Conservation (phyloP, 1,140 invertebrate genomes). For the Drosophila watanabei region DNA sequence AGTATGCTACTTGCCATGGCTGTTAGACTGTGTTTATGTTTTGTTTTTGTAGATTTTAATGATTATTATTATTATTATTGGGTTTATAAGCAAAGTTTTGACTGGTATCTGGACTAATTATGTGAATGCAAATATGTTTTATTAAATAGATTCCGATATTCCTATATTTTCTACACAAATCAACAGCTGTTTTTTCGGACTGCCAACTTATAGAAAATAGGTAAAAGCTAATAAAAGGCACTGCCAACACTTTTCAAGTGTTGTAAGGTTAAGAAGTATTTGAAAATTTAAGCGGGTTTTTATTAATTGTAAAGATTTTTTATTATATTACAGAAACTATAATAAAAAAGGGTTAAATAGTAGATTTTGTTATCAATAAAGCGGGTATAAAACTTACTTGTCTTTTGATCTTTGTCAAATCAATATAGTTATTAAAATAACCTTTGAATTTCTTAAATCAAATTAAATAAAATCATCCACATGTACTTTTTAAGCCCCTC, state of each 20-base stretch:
- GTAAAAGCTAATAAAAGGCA: neutral
- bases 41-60: neutral
- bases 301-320: neutral
- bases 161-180: neutral
- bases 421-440: neutral
- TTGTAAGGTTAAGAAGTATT: neutral
- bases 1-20: conserved; percentile 38
- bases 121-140: neutral
- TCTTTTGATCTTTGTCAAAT: neutral
- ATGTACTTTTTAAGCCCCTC: neutral
- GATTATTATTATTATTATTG: too few relatives aligned
- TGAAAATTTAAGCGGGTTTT: neutral
- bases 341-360: neutral
- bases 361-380: neutral
- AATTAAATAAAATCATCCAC: neutral
- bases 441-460: neutral
- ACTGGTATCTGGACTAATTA: neutral
- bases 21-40: neutral
- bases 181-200: conserved; percentile 5
- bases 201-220: neutral
- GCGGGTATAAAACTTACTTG: neutral
- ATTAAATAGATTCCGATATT: neutral
- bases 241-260: neutral
- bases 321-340: too few relatives aligned
- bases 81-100: neutral